Base-by-base conservation (phyloP, 2,797 vertebrate species). In the Numenius phaeopus region DNA sequence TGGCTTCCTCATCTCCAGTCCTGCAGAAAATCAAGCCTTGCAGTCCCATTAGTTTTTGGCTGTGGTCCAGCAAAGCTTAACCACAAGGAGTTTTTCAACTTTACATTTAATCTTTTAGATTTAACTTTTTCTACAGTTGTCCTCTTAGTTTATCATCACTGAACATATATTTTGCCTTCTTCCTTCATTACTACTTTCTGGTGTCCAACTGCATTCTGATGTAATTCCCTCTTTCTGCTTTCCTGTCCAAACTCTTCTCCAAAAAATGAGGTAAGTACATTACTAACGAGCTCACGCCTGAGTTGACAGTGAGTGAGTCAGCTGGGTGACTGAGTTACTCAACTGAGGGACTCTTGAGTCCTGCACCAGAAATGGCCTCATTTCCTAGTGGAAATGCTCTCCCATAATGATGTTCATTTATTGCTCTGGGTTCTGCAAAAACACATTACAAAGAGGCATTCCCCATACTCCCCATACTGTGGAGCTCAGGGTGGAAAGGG, bases 301-400 rank as follows among this genome's bases (percentile, higher is more conserved):
- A 95, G 30, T 29, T 93, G 58, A 92, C 50, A 79, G 24, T 72
- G 66, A 96, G 62, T 95, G 70, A 96, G 66, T 95, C 90, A 97
- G 29, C 14, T 47, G 62, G 12, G 58, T 90, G 58, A 82, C 62
- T 59, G 64, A 91, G 10, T 55, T 83, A 39, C 52, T 83, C 71
- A 80, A 14, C 27, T 59, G 44, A 65, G 29, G 20, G 54, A 69
- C 49, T 88, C 0, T 29, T 26, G 14, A 58, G 22, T 66, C 20
- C 42, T 76, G 42, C 72, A 86, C 70, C 69, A 91, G 62, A 88
- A 88, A 86, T 64, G 46, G 80, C 39, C 62, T 91, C n/a, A 88
- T 91, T 79, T 90, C 65, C 80, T 90, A 19, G 30, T 92, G 77
- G 64, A 84, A 91, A 81, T 78, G 20, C 16, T 57, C 67, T 95